Evolutionary conservation across 2,113 vertebrate genomes (phyloP).

Genomic region (Columba livia): DNA sequence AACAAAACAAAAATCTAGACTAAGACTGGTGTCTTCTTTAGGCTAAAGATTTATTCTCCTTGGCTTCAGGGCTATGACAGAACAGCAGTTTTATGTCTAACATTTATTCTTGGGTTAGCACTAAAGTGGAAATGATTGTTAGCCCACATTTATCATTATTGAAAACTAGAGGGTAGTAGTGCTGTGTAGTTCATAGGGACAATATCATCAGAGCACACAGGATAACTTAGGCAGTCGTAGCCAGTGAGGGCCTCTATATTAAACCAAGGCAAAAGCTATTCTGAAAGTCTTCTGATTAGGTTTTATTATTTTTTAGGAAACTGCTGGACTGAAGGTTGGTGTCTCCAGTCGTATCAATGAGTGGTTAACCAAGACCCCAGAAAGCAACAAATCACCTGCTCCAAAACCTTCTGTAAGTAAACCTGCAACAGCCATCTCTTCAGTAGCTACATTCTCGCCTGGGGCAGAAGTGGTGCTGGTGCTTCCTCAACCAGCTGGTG

Average conservation of each 20-base stretch:
- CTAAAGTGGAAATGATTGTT: background rate
- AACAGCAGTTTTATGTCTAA: background rate
- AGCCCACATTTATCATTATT: background rate
- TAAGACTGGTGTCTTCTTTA: background rate
- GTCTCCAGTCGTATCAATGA: constrained; percentile 97
- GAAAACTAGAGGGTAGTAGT: background rate
- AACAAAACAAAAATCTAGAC: background rate
- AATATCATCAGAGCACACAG: background rate
- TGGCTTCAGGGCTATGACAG: background rate
- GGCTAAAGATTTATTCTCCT: background rate
- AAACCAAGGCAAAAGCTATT: background rate
- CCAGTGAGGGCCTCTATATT: background rate
- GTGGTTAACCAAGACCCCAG: constrained; percentile 97
- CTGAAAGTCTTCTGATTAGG: background rate
- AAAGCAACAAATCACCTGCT: constrained; percentile 85
- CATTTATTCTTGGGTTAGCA: background rate
- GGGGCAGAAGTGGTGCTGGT: background rate
- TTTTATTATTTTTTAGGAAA: constrained; percentile 82
- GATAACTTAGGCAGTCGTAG: background rate
- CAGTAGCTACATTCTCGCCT: background rate
- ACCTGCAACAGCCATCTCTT: background rate
- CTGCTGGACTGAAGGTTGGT: constrained; percentile 94
- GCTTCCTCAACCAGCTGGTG: background rate
- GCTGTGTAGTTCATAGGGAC: background rate
- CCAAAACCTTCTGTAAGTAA: constrained; percentile 89